Conservation (phyloP, 2,888 invertebrate genomes). For the Phrixothrix hirtus region DNA sequence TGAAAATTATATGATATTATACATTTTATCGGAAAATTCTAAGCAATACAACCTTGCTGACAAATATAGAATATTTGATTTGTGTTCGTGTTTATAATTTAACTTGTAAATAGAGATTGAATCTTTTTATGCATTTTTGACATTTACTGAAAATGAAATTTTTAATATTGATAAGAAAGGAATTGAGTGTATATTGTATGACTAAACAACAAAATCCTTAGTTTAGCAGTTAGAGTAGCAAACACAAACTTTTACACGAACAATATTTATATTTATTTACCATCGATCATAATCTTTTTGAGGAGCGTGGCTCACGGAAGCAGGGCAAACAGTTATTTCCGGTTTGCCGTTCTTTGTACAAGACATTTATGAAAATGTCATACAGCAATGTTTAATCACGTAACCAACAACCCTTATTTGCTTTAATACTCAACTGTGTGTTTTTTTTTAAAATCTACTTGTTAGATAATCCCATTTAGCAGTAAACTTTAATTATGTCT, state of each 20-base stretch:
- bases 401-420: slow-evolving; percentile 25
- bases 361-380: slow-evolving; percentile 31
- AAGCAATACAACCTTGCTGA: neutral
- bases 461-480: too few species aligned
- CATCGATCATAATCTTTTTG: slow-evolving; percentile 35
- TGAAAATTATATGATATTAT: neutral
- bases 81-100: slow-evolving; percentile 18
- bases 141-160: neutral
- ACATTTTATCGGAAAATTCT: neutral
- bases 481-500: too few species aligned
- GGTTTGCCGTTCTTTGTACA: slow-evolving; percentile 30
- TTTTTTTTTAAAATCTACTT: neutral
- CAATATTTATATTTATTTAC: slow-evolving; percentile 33
- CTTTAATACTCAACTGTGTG: slow-evolving; percentile 4
- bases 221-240: slow-evolving; percentile 26
- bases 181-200: too few species aligned
- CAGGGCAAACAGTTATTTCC: slow-evolving; percentile 33
- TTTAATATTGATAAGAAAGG: too few species aligned
- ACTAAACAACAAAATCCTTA: slow-evolving; percentile 21
- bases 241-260: slow-evolving; percentile 20
- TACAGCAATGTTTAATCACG: slow-evolving; percentile 27
- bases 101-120: slow-evolving; percentile 8
- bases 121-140: slow-evolving; percentile 4
- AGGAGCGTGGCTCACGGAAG: slow-evolving; percentile 35
- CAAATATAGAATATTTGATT: slow-evolving; percentile 26